Evolutionary conservation across 2,113 vertebrate species (phyloP).

Genomic region (Tachuris rubrigastra): DNA sequence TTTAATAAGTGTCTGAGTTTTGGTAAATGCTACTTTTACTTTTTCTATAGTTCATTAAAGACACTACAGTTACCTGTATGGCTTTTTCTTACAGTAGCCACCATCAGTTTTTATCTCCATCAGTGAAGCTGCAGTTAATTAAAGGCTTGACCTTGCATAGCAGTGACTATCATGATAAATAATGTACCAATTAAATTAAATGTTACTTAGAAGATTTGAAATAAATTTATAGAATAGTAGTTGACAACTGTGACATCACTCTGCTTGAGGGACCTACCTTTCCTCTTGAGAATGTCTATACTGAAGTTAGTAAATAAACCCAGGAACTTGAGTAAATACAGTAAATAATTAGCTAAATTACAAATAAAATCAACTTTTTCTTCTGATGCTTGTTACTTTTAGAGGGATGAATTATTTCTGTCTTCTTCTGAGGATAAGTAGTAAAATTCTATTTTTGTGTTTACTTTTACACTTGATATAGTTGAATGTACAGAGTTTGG

Average conservation of each 20-base stretch:
- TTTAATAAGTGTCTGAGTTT: neutral
- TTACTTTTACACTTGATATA: neutral
- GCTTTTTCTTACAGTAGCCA: neutral
- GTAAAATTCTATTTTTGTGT: neutral
- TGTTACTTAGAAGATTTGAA: neutral
- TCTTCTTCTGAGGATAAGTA: neutral
- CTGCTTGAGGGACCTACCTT: neutral
- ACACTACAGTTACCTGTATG: neutral
- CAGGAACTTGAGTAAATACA: neutral
- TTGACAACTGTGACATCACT: neutral
- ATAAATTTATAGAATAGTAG: neutral
- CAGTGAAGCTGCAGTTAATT: neutral
- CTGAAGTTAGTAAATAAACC: neutral
- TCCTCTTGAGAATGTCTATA: neutral
- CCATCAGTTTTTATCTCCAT: neutral
- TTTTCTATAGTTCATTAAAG: neutral
- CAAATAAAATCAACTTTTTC: neutral
- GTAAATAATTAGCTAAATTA: neutral
- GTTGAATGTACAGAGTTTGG: neutral
- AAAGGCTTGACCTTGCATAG: neutral
- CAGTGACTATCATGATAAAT: neutral
- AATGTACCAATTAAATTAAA: neutral
- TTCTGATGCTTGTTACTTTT: neutral
- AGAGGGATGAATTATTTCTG: neutral
- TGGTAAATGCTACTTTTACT: neutral